A percentile compares a stretch with the other conserved stretches of the same genome.
phyloP scores from a whole-genome alignment of 2,797 vertebrate species.

The Knipowitschia caucasica region DNA sequence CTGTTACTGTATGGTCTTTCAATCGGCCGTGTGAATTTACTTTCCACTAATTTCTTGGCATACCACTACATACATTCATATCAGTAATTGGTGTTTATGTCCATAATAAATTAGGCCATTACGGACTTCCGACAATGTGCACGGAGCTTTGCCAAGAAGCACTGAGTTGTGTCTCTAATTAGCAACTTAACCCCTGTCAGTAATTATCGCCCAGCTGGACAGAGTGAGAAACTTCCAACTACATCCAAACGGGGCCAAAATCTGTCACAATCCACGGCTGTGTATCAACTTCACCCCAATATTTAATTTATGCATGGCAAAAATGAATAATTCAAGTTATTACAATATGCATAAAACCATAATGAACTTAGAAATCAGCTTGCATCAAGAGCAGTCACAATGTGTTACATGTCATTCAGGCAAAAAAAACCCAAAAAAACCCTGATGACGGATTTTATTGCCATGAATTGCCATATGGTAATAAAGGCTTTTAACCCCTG shows the following conservation, averaged over 20 bases:
- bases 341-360: slow-evolving; percentile 66
- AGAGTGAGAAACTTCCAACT: slow-evolving; percentile 20
- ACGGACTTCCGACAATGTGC: slow-evolving; percentile 5
- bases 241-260: slow-evolving; percentile 38
- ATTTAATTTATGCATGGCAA: slow-evolving; percentile 56
- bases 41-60: slow-evolving; percentile 2
- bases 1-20: neutral
- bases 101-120: slow-evolving; percentile 9
- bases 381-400: slow-evolving; percentile 37
- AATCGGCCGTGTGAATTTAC: neutral
- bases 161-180: neutral
- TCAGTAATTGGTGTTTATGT: neutral
- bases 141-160: slow-evolving; percentile 1
- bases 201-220: slow-evolving; percentile 21
- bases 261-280: slow-evolving; percentile 37
- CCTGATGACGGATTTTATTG: too few relatives aligned
- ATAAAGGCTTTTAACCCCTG: too few relatives aligned
- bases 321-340: slow-evolving; percentile 59
- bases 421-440: too few relatives aligned
- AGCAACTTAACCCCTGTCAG: slow-evolving; percentile 18
- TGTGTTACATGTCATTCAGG: slow-evolving; percentile 34
- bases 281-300: slow-evolving; percentile 47
- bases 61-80: slow-evolving; percentile 1
- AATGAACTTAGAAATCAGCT: slow-evolving; percentile 60
- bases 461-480: too few relatives aligned